A percentile compares a stretch with the other conserved stretches of the same genome.
These are phyloP conservation scores for Catocala sponsa DNA, from an alignment of 2,888 invertebrate genomes.

Conservation along the genomic window DNA sequence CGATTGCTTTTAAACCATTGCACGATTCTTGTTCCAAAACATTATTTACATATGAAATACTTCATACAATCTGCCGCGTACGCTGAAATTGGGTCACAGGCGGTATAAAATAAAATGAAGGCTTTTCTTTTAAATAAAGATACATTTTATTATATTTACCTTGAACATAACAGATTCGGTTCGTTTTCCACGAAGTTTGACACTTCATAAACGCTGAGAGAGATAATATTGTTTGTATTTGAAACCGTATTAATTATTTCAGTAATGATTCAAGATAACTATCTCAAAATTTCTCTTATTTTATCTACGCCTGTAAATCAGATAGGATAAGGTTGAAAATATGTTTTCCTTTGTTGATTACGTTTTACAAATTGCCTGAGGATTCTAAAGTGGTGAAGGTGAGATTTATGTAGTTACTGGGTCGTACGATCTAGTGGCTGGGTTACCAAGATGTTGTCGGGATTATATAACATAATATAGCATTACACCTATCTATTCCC, in stretches of 20 bases:
- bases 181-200: not conserved
- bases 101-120: too few species aligned
- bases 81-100: too few species aligned
- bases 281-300: constrained; percentile 23
- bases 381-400: not conserved
- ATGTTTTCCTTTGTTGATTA: constrained; percentile 8
- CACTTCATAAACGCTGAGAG: constrained; percentile 13
- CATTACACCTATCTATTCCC: too few species aligned
- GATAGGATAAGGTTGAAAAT: constrained; percentile 29
- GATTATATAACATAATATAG: too few species aligned
- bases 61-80: too few species aligned
- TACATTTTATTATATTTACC: too few species aligned
- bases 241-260: constrained; percentile 19
- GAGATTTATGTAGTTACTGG: not conserved
- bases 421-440: too few species aligned
- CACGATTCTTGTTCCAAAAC: too few species aligned
- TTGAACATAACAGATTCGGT: constrained; percentile 1
- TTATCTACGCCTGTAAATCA: constrained; percentile 5
- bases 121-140: too few species aligned
- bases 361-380: constrained; percentile 1
- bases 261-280: constrained; percentile 23
- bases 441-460: too few species aligned
- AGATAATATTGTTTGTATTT: constrained; percentile 14
- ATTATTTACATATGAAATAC: too few species aligned
- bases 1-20: too few species aligned